These are phyloP conservation scores for Pomacea canaliculata DNA, from an alignment of 2,888 invertebrate species.

Conservation along the genomic window DNA sequence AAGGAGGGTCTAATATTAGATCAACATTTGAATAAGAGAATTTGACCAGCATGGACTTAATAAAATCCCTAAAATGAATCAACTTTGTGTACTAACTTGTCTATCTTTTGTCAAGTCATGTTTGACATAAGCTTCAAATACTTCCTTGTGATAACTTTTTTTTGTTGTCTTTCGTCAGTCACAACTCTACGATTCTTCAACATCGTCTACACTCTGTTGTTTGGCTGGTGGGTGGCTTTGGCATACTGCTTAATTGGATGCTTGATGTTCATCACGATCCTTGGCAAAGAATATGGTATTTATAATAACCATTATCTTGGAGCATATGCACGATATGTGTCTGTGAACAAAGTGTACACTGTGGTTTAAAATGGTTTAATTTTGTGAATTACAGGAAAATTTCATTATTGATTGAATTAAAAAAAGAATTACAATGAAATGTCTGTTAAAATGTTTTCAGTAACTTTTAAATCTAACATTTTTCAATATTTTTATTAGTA, in stretches of 20 bases:
- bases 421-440: no score
- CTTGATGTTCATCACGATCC: slow-evolving; percentile 54
- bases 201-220: slow-evolving; percentile 55
- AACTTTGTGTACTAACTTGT: no score
- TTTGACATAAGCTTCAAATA: no score
- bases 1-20: no score
- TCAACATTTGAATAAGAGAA: no score
- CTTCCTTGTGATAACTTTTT: background rate
- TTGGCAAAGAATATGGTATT: slow-evolving; percentile 61
- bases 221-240: slow-evolving; percentile 65
- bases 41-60: no score
- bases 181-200: slow-evolving; percentile 53
- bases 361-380: background rate
- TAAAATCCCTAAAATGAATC: no score
- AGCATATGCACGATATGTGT: background rate
- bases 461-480: no score
- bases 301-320: background rate
- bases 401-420: no score
- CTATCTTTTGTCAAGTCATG: no score
- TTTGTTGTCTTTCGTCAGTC: slow-evolving; percentile 41
- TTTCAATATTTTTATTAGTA: no score
- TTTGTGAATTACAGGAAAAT: background rate
- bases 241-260: slow-evolving; percentile 54
- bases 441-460: no score
- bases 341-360: background rate